Conservation (phyloP, 2,797 vertebrate genomes). For the Furcifer pardalis region DNA sequence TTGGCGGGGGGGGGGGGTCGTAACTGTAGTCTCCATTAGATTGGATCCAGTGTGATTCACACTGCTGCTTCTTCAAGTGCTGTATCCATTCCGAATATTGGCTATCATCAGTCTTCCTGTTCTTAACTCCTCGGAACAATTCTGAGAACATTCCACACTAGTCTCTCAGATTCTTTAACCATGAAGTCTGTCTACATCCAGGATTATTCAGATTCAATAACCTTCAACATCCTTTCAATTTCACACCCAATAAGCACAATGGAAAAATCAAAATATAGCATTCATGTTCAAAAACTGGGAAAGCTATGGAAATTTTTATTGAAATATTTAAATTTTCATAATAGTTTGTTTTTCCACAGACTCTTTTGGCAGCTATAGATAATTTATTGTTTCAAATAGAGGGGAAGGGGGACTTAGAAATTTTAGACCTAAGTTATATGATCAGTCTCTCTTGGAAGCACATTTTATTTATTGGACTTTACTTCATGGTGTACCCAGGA, state of each 20-base stretch:
- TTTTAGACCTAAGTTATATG: conserved; percentile 57
- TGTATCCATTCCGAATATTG: too few species aligned
- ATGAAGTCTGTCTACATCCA: too few species aligned
- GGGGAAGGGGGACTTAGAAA: conserved; percentile 17
- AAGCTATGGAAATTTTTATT: conserved; percentile 12
- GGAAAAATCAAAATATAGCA: not conserved
- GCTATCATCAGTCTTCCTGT: too few species aligned
- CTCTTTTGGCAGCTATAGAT: conserved; percentile 33
- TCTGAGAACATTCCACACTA: too few species aligned
- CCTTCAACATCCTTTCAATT: not conserved
- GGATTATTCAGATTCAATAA: not conserved
- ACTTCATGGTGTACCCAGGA: conserved; percentile 65
- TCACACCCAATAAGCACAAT: not conserved
- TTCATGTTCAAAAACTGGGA: conserved; percentile 29
- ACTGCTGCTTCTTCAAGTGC: too few species aligned
- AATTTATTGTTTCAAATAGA: conserved; percentile 25
- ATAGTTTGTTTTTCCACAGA: conserved; percentile 8
- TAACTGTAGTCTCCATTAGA: too few species aligned
- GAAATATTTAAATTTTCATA: not conserved
- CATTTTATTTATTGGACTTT: conserved; percentile 75
- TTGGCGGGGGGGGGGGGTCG: too few species aligned
- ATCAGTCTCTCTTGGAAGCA: conserved; percentile 56
- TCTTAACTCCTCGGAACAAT: too few species aligned
- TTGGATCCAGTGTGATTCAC: too few species aligned
- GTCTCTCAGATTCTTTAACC: too few species aligned